Percentiles rank a stretch among this genome's conserved stretches.
Conservation (phyloP, 35 echinoderm and acorn worm genomes). For the Heliocidaris tuberculata region DNA sequence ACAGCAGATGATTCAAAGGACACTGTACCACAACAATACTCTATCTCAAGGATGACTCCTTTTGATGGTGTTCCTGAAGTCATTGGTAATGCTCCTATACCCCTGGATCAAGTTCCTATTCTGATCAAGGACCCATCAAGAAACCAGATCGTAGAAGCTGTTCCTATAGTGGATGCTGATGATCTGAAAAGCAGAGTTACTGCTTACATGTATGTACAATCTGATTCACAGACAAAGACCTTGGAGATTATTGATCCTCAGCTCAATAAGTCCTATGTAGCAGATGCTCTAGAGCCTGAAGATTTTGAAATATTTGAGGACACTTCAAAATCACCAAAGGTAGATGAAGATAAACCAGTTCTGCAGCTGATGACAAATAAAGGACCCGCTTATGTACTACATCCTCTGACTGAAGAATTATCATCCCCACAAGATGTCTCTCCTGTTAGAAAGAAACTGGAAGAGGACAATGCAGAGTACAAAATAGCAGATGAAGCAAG, state of each 20-base stretch:
- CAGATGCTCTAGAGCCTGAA: neutral
- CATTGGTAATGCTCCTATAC: neutral
- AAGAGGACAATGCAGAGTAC: neutral
- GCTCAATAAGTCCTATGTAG: neutral
- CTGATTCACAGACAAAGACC: slow-evolving; percentile 16
- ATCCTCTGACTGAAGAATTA: slow-evolving; percentile 43
- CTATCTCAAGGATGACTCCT: neutral
- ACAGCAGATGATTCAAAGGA: neutral
- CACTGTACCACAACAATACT: neutral
- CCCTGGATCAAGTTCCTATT: neutral
- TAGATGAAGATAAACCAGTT: neutral
- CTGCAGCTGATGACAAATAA: slow-evolving; percentile 62
- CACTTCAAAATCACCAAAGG: neutral
- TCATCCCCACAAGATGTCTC: neutral
- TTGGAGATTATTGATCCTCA: slow-evolving; percentile 26
- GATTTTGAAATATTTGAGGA: neutral
- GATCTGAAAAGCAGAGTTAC: slow-evolving; percentile 49
- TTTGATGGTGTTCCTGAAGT: slow-evolving; percentile 27
- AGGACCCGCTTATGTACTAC: slow-evolving; percentile 68
- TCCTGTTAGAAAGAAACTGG: neutral
- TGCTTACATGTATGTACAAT: slow-evolving; percentile 63
- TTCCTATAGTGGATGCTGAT: slow-evolving; percentile 59
- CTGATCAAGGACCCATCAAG: slow-evolving; percentile 55
- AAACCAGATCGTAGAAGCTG: slow-evolving; percentile 59
- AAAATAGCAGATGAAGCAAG: neutral